Base-by-base conservation (phyloP, 2,888 invertebrate genomes). In the Drymonia ruficornis region DNA sequence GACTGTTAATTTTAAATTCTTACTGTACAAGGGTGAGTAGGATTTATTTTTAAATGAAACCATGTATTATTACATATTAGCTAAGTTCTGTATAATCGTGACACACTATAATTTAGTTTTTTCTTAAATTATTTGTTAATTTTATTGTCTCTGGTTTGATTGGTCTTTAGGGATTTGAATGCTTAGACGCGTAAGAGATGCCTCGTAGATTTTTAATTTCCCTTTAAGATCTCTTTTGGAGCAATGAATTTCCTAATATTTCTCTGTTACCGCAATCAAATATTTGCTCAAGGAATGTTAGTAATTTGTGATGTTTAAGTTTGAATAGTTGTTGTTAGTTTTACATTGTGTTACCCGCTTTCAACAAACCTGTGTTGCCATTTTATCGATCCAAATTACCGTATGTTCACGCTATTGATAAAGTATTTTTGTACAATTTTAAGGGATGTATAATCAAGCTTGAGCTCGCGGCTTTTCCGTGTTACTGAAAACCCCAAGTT, bases 281-380 rank as follows among this genome's bases (percentile, higher is more conserved):
- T 55, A 67, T 72, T 85, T 88, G 89, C 89, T 89, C 89, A 88
- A 88, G 86, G 84, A 85, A 72, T 84, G 84, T 86, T 86, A 75
- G 62, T 74, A 68, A 57, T 59, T 61, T 61, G 53, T 66, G 65
- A 69, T 63, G 59, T 70, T 59, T 66, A 72, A 73, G 72, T 72
- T 71, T 70, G 64, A 62, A 63, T 70, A 59, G 48, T 55, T 61
- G 48, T 55, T 61, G 55, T 71, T 72, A 67, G 56, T 64, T 65
- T 70, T 65, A 56, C 53, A 64, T n/a, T 72, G 69, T 70, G 67
- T 63, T 66, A 61, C 68, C 72, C 65, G 70, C 64, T 67, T 71
- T 67, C 55, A 61, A 71, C 60, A 59, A 45, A 55, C 59, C 56
- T 57, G 63, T 76, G 72, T 73, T 72, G 75, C 68, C 78, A 77